Evolutionary conservation across 2,888 invertebrate species (phyloP).

Genomic region (Bombyx huttoni): DNA sequence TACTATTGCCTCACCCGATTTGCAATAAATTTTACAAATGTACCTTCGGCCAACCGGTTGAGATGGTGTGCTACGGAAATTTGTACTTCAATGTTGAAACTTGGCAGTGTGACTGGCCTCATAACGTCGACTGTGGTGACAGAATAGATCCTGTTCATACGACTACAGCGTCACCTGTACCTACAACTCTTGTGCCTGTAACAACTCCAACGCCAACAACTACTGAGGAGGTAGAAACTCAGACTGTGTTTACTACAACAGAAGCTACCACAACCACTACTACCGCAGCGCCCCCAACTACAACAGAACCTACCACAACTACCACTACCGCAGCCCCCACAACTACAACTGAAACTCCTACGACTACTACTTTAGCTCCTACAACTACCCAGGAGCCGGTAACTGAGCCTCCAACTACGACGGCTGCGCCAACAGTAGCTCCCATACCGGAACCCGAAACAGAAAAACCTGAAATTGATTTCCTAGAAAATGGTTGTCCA

Average conservation of each 20-base stretch:
- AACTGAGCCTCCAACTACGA: slow-evolving; percentile 5
- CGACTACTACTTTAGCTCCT: slow-evolving; percentile 6
- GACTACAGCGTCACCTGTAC: slow-evolving; percentile 5
- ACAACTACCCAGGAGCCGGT: slow-evolving; percentile 5
- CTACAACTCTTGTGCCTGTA: background rate
- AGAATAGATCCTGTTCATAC: slow-evolving; percentile 27
- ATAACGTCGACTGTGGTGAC: slow-evolving; percentile 73
- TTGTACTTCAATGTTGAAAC: slow-evolving; percentile 70
- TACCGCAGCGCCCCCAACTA: slow-evolving; percentile 5
- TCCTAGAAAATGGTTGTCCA: slow-evolving; percentile 47
- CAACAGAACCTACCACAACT: slow-evolving; percentile 7
- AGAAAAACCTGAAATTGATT: slow-evolving; percentile 13
- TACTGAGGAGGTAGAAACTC: background rate
- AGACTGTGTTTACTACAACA: slow-evolving; percentile 1
- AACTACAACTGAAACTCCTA: slow-evolving; percentile 3
- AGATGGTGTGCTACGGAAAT: slow-evolving; percentile 68
- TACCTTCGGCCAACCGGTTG: slow-evolving; percentile 73
- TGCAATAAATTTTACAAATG: slow-evolving; percentile 79
- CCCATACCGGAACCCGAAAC: slow-evolving; percentile 7
- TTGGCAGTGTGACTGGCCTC: slow-evolving; percentile 73
- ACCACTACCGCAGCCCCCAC: slow-evolving; percentile 5
- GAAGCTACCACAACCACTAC: slow-evolving; percentile 4
- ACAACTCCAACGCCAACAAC: slow-evolving; percentile 1
- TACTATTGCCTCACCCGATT: slow-evolving; percentile 67
- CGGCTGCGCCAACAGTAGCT: background rate